Evolutionary conservation across 2,113 vertebrate species (phyloP).

Genomic region (Alosa alosa): DNA sequence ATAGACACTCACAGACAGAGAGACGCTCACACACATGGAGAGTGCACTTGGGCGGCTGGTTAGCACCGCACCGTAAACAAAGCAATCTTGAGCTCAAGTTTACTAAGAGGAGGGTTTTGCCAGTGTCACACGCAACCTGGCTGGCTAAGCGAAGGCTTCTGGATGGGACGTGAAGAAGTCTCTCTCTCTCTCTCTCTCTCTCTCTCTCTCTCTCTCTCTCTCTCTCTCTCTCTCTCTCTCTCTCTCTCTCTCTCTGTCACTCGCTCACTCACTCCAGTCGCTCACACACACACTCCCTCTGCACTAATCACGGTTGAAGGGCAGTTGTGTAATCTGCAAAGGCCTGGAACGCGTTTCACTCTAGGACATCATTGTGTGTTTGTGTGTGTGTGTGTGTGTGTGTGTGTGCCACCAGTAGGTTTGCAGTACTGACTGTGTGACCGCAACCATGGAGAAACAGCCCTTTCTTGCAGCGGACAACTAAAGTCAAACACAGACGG

Average conservation of each 20-base stretch:
- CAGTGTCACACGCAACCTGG: constrained; percentile 9
- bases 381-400: background rate
- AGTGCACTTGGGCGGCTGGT: background rate
- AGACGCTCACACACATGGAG: background rate
- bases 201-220: background rate
- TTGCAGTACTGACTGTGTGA: background rate
- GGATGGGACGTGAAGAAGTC: background rate
- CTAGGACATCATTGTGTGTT: background rate
- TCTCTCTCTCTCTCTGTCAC: background rate
- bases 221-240: background rate
- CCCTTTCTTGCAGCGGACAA: background rate
- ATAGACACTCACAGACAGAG: background rate
- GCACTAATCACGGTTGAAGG: constrained; percentile 17
- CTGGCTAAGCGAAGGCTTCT: background rate
- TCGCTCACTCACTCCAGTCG: background rate
- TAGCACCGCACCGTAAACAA: background rate
- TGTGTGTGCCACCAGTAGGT: constrained; percentile 4
- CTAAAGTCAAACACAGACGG: background rate
- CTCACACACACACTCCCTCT: background rate
- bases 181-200: background rate
- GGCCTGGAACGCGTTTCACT: background rate
- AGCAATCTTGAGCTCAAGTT: background rate
- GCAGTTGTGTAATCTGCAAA: constrained; percentile 2
- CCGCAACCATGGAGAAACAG: constrained; percentile 1
- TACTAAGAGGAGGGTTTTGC: background rate